Percentiles rank a stretch among this genome's conserved stretches.
Conservation (phyloP, 2,888 invertebrate species). For the Xestoiulus laeticollis region DNA sequence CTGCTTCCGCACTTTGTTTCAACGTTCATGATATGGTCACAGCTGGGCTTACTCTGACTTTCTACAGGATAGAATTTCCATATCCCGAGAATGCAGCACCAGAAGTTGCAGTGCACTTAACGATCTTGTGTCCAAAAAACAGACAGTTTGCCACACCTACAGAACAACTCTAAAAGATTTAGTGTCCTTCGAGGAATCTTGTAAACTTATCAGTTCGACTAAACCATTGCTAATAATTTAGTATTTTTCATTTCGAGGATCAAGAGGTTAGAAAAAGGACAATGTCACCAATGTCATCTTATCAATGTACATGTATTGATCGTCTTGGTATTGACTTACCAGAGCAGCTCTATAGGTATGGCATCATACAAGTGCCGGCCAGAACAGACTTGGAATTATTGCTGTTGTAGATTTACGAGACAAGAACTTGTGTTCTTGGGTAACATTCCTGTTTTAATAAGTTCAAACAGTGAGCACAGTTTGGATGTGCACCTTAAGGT, state of each 20-base stretch:
- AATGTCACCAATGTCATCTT: too few relatives aligned
- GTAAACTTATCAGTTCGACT: too few relatives aligned
- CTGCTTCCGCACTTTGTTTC: slow-evolving; percentile 13
- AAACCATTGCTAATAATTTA: too few relatives aligned
- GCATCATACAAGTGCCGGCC: not conserved
- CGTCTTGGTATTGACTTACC: not conserved
- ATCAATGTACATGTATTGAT: too few relatives aligned
- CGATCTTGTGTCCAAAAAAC: not conserved
- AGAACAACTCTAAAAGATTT: not conserved
- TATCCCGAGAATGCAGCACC: not conserved
- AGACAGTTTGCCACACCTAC: not conserved
- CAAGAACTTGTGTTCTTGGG: not conserved
- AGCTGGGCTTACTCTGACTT: not conserved
- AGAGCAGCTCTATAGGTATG: not conserved
- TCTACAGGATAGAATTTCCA: not conserved
- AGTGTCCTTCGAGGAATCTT: not conserved
- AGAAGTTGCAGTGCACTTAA: not conserved
- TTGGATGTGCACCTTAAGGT: not conserved
- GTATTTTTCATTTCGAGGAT: too few relatives aligned
- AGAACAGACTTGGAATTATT: not conserved
- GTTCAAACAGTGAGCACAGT: not conserved
- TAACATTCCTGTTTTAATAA: not conserved
- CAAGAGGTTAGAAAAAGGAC: too few relatives aligned
- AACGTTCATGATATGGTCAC: not conserved
- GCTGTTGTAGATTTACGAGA: not conserved